These are phyloP conservation scores for Isichthys henryi DNA, from an alignment of 2,113 vertebrate species.

Conservation along the genomic window DNA sequence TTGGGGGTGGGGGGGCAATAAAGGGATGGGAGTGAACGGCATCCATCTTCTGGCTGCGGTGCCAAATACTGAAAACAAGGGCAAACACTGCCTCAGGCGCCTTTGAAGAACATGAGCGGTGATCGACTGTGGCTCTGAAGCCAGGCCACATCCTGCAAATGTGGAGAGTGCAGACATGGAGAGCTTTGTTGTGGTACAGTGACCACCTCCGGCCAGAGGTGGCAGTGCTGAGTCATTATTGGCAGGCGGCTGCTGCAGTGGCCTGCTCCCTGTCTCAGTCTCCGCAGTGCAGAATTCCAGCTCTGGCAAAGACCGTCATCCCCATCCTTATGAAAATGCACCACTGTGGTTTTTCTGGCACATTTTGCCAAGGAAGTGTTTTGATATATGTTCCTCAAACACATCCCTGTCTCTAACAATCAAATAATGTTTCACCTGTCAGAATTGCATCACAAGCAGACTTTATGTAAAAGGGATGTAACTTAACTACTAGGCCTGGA, in stretches of 20 bases:
- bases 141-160: neutral
- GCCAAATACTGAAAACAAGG: neutral
- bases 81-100: neutral
- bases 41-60: neutral
- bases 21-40: neutral
- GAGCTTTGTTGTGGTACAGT: neutral
- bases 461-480: neutral
- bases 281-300: slow-evolving; percentile 7
- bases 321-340: neutral
- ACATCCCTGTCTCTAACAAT: neutral
- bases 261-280: neutral
- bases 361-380: neutral
- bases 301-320: neutral
- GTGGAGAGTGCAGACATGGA: neutral
- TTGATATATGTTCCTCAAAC: neutral
- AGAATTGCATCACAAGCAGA: neutral
- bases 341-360: neutral
- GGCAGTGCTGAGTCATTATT: neutral
- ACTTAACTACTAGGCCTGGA: neutral
- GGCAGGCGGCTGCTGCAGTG: neutral
- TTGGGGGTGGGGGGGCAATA: neutral
- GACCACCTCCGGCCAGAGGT: neutral
- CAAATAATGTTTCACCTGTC: neutral
- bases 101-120: neutral
- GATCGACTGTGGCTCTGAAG: neutral